Percentiles rank a stretch among this genome's conserved stretches.
Evolutionary conservation across 2,888 invertebrate genomes (phyloP).

Genomic region (Phaonia tiefii): DNA sequence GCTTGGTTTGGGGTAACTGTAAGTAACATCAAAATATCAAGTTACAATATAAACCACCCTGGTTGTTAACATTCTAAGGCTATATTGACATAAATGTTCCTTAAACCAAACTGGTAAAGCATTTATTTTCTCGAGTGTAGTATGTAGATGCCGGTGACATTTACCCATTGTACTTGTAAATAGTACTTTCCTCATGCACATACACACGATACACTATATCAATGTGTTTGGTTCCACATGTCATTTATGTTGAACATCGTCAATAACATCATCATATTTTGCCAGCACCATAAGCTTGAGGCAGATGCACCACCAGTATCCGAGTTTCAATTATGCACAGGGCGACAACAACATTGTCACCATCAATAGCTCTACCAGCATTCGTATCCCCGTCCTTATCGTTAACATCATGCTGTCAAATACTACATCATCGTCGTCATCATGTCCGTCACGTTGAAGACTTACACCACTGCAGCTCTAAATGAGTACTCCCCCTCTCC

Average conservation of each 20-base stretch:
- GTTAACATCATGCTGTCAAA: constrained; percentile 5
- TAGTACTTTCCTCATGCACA: not conserved
- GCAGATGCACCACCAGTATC: constrained; percentile 22
- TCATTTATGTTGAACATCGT: constrained; percentile 49
- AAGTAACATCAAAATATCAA: too few species aligned
- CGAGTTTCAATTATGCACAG: constrained; percentile 54
- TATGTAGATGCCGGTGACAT: constrained; percentile 45
- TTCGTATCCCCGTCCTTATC: not conserved
- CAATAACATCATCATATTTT: constrained; percentile 38
- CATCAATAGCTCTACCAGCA: constrained; percentile 49
- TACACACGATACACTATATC: not conserved
- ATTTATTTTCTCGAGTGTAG: not conserved
- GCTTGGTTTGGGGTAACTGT: too few species aligned
- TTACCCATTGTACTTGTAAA: constrained; percentile 42
- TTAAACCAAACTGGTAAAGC: too few species aligned
- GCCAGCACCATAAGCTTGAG: constrained; percentile 15
- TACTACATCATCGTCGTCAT: constrained; percentile 16
- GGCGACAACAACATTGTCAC: constrained; percentile 54
- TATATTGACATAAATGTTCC: too few species aligned
- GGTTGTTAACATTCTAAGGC: too few species aligned
- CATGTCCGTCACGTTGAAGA: constrained; percentile 52
- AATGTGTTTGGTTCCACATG: constrained; percentile 27
- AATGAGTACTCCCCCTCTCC: not conserved
- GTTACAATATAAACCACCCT: too few species aligned
- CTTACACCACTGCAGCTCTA: constrained; percentile 2